A percentile compares a stretch with the other conserved stretches of the same genome.
These are phyloP conservation scores for Ochropacha duplaris DNA, from an alignment of 2,888 invertebrate genomes.

Conservation along the genomic window DNA sequence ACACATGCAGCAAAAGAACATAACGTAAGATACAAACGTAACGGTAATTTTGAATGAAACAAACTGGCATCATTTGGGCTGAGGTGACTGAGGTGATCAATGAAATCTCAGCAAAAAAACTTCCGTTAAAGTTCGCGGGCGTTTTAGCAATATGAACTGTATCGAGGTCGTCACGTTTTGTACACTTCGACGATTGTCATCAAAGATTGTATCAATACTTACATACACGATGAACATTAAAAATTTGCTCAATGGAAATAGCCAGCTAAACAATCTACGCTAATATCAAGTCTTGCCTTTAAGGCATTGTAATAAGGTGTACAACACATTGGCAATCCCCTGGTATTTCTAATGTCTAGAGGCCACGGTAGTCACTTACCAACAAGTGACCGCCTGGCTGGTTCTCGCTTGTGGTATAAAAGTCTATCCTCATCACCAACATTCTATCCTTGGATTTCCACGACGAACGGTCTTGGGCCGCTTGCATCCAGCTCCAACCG, in stretches of 20 bases:
- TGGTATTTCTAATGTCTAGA: no score
- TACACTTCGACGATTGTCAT: slow-evolving; percentile 21
- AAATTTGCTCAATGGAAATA: neutral
- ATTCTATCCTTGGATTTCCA: no score
- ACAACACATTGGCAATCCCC: no score
- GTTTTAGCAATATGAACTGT: slow-evolving; percentile 25
- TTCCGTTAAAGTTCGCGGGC: slow-evolving; percentile 33
- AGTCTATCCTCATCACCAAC: no score
- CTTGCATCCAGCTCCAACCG: no score
- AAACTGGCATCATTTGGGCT: neutral
- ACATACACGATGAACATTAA: neutral
- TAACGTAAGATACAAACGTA: neutral
- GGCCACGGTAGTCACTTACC: no score
- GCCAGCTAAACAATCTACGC: no score
- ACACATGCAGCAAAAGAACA: neutral
- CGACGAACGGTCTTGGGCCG: no score
- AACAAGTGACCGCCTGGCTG: no score
- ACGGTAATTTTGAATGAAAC: neutral
- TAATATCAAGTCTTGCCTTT: no score
- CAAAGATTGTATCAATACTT: slow-evolving; percentile 9
- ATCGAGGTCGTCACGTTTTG: slow-evolving; percentile 37
- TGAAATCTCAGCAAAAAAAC: slow-evolving; percentile 23
- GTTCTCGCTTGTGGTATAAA: no score
- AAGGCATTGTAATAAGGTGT: no score
- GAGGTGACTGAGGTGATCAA: neutral